Evolutionary conservation across 2,797 vertebrate species (phyloP), one percentile per base, ranked within the genome.

Genomic region (Allobates femoralis): DNA sequence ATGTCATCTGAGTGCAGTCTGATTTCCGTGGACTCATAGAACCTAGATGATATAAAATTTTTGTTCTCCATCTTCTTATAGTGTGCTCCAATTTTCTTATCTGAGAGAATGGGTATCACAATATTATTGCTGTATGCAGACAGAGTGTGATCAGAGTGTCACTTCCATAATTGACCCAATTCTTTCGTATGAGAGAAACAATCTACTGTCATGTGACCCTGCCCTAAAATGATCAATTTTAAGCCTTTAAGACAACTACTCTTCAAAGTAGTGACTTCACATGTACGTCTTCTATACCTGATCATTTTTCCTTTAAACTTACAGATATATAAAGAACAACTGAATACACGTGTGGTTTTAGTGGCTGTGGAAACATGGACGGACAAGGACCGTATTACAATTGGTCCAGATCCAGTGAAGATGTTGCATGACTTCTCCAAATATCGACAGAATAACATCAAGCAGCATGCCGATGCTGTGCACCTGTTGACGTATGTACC

Each of bases 281-380:
- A 18, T 60, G 21, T n/a, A 14, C 12, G 94, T 92, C 90, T 93
- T 93, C 89, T 91, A 87, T 93, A 93, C 90, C 92, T 91, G 89
- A 93, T 77, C 94, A 91, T 93, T 90, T 95, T 92, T 91, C 92
- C 89, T 94, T 92, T 95, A 34, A 92, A 71, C 89, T 91, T 91
- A 85, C 94, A 99, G 98, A 94, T 98, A 92, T 99, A 98, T 95
- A 99, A 98, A 94, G 98, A 99, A 62, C 97, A 99, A 83, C 94
- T 99, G 88, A 96, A 98, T 73, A 99, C 98, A 2, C 96, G 97
- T 14, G 98, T 99, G 86, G 97, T 99, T 88, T 96, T 99, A 18
- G 96, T 99, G 77, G 98, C 96, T 34, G 94, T 99, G 90, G 98
- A 99, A 94, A 97, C 97, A 81, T 99, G 98, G 98, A 97, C 97